Base-by-base conservation (phyloP, 2,888 invertebrate genomes). In the Trachelus troglodyta region DNA sequence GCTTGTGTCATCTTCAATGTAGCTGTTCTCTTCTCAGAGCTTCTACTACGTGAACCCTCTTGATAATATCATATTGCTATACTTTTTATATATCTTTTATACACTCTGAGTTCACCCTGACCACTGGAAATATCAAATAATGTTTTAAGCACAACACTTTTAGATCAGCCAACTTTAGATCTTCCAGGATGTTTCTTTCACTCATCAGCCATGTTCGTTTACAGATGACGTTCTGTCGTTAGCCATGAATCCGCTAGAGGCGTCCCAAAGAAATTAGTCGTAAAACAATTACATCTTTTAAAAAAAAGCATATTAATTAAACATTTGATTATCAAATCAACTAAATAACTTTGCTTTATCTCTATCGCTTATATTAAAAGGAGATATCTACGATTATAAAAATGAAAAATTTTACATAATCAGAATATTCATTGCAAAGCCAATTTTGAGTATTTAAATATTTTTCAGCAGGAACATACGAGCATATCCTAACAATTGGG, bases 1-100 rank as follows among this genome's bases (percentile, higher is more conserved):
- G 86, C 84, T 80, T 89, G 88, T 81, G 89, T 90, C 90, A 91
- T 91, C 77, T 80, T 88, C 71, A 34, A 15, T n/a, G 56, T 23
- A 56, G 9, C 56, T 23, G 23, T 23, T 56, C 56, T 2, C 23
- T 56, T 56, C 9, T 56, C 56, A 56, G 23, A 56, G 23, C 56
- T 56, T 56, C 23, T 23, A 56, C 56, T 56, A 56, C 56, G 56
- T 56, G 9, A 15, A 56, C 1, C 23, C 56, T 56, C 23, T 56
- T 23, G 56, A 23, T 56, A 56, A 56, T 56, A 9, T 56, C 56
- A 56, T 56, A 56, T 23, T 56, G 23, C 23, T 56, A 56, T 56
- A 56, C 23, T 56, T 56, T 56, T 23, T 56, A 56, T 56, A 56
- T 56, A 56, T 56, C 56, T 56, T 23, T 56, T 23, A 56, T 56